phyloP scores from a whole-genome alignment of 2,113 vertebrate genomes.

The Glareola pratincola region DNA sequence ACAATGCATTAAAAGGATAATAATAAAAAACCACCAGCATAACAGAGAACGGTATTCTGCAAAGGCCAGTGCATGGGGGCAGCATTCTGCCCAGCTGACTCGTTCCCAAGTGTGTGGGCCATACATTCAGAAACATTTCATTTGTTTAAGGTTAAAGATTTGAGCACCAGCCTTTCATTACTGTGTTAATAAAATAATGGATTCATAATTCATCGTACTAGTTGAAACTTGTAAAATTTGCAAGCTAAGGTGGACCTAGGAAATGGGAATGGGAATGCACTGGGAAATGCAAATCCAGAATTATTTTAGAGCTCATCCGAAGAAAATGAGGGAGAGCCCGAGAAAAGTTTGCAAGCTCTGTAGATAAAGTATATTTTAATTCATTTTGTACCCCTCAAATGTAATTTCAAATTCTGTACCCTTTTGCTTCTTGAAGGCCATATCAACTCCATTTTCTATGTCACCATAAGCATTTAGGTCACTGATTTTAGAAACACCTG shows the following conservation, averaged over 20 bases:
- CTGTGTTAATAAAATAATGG: not conserved
- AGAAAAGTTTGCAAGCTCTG: not conserved
- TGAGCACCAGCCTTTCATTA: not conserved
- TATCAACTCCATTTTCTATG: not conserved
- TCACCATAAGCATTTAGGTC: not conserved
- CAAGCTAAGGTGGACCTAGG: not conserved
- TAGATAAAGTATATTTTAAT: not conserved
- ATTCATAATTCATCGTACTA: not conserved
- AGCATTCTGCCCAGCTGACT: not conserved
- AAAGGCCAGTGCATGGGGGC: not conserved
- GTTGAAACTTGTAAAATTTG: not conserved
- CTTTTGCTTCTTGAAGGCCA: not conserved
- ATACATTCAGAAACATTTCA: not conserved
- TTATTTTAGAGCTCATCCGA: not conserved
- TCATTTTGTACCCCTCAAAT: not conserved
- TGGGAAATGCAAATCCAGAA: not conserved
- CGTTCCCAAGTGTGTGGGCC: not conserved
- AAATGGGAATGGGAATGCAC: too few relatives aligned
- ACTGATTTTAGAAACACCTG: not conserved
- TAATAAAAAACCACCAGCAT: not conserved
- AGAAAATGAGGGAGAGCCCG: not conserved
- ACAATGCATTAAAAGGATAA: not conserved
- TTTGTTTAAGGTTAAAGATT: not conserved
- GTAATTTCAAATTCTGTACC: not conserved
- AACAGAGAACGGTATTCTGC: not conserved